Conservation (phyloP, 2,113 vertebrate species). For the Tricholaema leucomelas region DNA sequence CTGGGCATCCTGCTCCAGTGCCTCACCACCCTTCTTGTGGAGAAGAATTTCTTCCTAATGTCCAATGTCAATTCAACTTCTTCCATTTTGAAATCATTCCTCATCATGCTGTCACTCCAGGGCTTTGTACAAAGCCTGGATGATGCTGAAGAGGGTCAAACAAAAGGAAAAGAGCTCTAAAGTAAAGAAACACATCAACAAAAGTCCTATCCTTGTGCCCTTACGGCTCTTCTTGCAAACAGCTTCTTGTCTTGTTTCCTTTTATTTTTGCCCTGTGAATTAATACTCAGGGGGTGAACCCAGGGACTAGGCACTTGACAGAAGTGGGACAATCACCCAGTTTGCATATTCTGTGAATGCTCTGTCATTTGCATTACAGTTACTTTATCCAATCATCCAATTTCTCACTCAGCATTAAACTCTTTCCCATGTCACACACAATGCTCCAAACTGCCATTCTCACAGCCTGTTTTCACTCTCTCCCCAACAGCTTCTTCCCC, state of each 20-base stretch:
- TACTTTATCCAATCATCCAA: background rate
- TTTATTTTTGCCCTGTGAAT: accelerated
- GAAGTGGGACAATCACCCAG: background rate
- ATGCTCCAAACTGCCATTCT: background rate
- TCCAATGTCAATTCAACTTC: too few species aligned
- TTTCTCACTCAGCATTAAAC: background rate
- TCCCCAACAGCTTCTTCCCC: background rate
- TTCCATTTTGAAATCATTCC: too few species aligned
- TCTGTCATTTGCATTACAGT: background rate
- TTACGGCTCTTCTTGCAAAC: background rate
- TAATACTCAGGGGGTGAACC: accelerated
- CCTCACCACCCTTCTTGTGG: too few species aligned
- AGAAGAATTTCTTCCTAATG: too few species aligned
- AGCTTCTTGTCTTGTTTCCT: background rate
- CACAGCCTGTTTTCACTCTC: background rate
- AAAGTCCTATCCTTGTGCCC: background rate
- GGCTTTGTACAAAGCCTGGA: background rate
- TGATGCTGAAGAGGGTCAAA: background rate
- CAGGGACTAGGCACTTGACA: background rate
- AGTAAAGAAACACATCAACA: background rate
- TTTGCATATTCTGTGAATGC: background rate
- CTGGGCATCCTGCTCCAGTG: too few species aligned
- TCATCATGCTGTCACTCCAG: too few species aligned
- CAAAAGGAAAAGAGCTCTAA: background rate
- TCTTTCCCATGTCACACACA: background rate